phyloP scores from a whole-genome alignment of 2,888 invertebrate genomes.

The Metallyticus violacea region DNA sequence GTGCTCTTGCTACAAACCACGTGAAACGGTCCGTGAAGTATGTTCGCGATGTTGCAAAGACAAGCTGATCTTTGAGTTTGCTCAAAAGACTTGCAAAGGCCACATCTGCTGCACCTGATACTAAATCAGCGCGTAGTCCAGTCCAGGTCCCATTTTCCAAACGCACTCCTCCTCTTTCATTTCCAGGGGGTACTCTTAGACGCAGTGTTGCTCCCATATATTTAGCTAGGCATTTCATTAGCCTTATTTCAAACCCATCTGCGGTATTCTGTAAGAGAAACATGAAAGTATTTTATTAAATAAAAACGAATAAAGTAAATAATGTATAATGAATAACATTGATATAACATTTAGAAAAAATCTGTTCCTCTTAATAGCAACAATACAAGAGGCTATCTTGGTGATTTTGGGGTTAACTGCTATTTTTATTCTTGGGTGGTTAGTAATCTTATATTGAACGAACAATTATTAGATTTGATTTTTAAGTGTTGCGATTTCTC shows the following conservation, averaged over 20 bases:
- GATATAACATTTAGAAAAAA: too few relatives aligned
- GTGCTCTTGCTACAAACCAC: conserved; percentile 4
- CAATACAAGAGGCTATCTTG: too few relatives aligned
- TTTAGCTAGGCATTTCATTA: not conserved
- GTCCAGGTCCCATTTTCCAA: conserved; percentile 1
- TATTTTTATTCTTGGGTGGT: too few relatives aligned
- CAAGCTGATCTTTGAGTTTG: not conserved
- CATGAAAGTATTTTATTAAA: too few relatives aligned
- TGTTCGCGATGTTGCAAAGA: not conserved
- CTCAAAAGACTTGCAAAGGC: not conserved
- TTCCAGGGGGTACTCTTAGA: not conserved
- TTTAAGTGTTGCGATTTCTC: too few relatives aligned
- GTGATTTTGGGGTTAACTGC: too few relatives aligned
- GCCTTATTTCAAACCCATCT: not conserved
- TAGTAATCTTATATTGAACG: too few relatives aligned
- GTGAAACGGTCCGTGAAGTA: conserved; percentile 9
- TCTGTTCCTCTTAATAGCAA: too few relatives aligned
- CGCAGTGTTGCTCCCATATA: not conserved
- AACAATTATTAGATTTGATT: too few relatives aligned
- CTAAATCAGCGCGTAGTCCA: not conserved
- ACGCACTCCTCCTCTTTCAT: not conserved
- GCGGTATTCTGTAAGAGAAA: not conserved
- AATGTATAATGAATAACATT: too few relatives aligned
- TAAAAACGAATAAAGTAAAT: too few relatives aligned
- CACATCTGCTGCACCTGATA: not conserved